Conservation (phyloP, 2,113 vertebrate genomes). For the Corydoras maculifer region DNA sequence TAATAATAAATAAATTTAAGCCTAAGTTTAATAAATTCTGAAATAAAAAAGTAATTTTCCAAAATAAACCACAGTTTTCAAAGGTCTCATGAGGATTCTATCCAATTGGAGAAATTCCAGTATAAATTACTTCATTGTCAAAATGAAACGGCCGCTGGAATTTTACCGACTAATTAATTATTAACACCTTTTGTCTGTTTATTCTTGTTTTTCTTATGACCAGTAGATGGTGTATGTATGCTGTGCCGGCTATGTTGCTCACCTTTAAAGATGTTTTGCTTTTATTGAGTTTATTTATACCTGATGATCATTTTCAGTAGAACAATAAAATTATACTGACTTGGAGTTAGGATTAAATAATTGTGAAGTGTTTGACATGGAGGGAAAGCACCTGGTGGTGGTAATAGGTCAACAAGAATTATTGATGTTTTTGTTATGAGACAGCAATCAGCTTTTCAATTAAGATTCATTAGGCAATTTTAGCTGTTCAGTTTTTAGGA, state of each 20-base stretch:
- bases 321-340: background rate
- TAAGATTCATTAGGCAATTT: background rate
- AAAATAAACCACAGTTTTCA: no score
- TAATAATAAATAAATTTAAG: no score
- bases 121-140: no score
- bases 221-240: constrained; percentile 44
- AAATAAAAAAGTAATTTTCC: no score
- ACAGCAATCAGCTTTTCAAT: background rate
- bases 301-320: background rate
- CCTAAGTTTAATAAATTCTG: no score
- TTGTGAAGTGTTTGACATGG: background rate
- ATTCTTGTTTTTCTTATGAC: constrained; percentile 17
- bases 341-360: background rate
- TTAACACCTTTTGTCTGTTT: background rate
- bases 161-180: no score
- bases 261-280: background rate
- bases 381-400: background rate
- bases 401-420: background rate
- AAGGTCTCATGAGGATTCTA: no score
- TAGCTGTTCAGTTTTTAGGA: background rate
- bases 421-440: background rate
- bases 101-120: no score
- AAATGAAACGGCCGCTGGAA: no score
- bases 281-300: background rate
- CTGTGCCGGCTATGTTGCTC: background rate